A percentile compares a stretch with the other conserved stretches of the same genome.
Evolutionary conservation across 2,113 vertebrate genomes (phyloP).

Genomic region (Etheostoma cragini): DNA sequence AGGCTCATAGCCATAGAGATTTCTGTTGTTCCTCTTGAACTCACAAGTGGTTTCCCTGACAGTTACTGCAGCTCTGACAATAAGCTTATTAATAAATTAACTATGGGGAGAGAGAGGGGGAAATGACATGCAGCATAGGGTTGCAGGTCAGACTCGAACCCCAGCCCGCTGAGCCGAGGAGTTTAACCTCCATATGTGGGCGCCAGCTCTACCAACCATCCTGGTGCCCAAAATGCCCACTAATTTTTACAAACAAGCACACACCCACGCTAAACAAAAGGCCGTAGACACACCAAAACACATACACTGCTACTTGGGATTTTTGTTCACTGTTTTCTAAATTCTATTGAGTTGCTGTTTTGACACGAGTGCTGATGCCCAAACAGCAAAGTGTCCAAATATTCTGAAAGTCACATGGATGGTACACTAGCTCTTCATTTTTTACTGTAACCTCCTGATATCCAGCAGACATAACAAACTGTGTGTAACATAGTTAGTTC

Average conservation of each 20-base stretch:
- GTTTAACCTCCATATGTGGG: too few species aligned
- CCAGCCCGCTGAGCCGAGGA: too few species aligned
- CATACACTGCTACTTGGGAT: conserved; percentile 1
- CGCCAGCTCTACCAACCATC: too few species aligned
- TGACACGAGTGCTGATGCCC: conserved; percentile 15
- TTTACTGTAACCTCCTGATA: conserved; percentile 26
- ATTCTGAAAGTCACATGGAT: conserved; percentile 33
- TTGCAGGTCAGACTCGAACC: too few species aligned
- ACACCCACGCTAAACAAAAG: conserved; percentile 23
- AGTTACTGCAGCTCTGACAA: conserved; percentile 26
- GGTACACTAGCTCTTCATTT: background rate
- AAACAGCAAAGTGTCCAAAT: conserved; percentile 37
- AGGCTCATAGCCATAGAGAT: conserved; percentile 30
- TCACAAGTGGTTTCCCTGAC: conserved; percentile 30
- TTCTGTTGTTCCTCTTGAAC: conserved; percentile 50
- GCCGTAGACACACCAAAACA: background rate
- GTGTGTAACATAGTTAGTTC: conserved; percentile 17
- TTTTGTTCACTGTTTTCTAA: conserved; percentile 28
- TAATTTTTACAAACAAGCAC: conserved; percentile 26
- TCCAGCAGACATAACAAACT: conserved; percentile 44
- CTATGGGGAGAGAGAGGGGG: too few species aligned
- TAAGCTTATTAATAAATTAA: conserved; percentile 44
- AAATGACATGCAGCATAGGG: too few species aligned
- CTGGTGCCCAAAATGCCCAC: conserved; percentile 13
- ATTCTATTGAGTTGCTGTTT: conserved; percentile 30